These are phyloP conservation scores for Oophaga pumilio DNA, from an alignment of 2,113 vertebrate genomes.

Conservation along the genomic window DNA sequence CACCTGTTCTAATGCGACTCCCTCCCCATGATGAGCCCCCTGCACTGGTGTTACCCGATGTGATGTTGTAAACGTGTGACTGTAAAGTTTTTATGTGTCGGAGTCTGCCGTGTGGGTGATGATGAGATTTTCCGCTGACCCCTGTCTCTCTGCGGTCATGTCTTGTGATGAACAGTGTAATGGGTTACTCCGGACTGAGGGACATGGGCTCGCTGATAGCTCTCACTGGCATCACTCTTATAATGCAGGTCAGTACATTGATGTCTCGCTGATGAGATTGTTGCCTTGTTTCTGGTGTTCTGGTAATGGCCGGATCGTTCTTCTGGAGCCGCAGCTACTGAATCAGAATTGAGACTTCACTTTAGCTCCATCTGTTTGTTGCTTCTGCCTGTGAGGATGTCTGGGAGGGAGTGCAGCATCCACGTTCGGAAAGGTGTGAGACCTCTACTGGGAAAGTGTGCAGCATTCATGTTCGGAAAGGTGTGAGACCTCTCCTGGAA, in stretches of 20 bases:
- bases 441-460: too few relatives aligned
- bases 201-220: neutral
- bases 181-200: neutral
- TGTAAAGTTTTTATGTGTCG: conserved; percentile 8
- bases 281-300: neutral
- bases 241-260: neutral
- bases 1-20: too few relatives aligned
- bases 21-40: too few relatives aligned
- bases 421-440: too few relatives aligned
- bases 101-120: neutral
- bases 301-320: neutral
- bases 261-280: conserved; percentile 8
- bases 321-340: neutral
- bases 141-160: neutral
- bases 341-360: conserved; percentile 6
- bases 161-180: neutral
- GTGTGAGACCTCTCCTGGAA: too few relatives aligned
- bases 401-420: neutral
- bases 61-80: neutral
- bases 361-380: neutral
- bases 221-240: neutral
- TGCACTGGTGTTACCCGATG: neutral
- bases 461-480: too few relatives aligned
- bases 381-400: neutral
- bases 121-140: neutral